Conservation (phyloP, 2,113 vertebrate genomes). For the Pelecanoides urinatrix region DNA sequence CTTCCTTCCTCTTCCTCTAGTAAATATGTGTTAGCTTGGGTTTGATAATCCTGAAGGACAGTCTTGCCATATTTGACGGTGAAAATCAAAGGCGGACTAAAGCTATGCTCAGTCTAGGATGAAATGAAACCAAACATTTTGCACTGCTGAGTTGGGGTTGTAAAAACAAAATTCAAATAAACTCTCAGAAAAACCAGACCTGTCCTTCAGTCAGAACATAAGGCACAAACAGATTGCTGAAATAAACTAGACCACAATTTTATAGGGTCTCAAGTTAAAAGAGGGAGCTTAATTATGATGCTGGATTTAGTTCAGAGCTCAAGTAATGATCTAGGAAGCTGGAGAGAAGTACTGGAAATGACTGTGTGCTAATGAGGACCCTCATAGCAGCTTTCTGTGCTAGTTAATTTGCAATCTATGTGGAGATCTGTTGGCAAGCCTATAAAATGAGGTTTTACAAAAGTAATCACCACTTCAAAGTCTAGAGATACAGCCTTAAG, state of each 20-base stretch:
- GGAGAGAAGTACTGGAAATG: constrained; percentile 10
- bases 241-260: not conserved
- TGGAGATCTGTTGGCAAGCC: constrained; percentile 38
- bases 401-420: constrained; percentile 51
- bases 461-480: constrained; percentile 50
- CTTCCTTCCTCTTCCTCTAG: not conserved
- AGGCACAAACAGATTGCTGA: constrained; percentile 27
- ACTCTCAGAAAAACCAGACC: not conserved
- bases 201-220: not conserved
- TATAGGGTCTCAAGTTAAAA: constrained; percentile 22
- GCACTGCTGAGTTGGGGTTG: not conserved
- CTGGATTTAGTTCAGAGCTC: constrained; percentile 22
- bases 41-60: not conserved
- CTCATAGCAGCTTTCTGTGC: not conserved
- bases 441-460: constrained; percentile 29
- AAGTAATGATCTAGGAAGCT: constrained; percentile 29
- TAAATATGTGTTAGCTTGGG: not conserved
- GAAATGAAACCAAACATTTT: not conserved
- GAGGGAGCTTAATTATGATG: constrained; percentile 2
- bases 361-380: constrained; percentile 32
- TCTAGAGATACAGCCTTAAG: constrained; percentile 12
- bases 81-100: not conserved
- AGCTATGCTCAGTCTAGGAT: not conserved
- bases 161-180: not conserved
- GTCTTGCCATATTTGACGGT: not conserved